Base-by-base conservation (phyloP, 2,888 invertebrate species). In the Anagyrus pseudococci region DNA sequence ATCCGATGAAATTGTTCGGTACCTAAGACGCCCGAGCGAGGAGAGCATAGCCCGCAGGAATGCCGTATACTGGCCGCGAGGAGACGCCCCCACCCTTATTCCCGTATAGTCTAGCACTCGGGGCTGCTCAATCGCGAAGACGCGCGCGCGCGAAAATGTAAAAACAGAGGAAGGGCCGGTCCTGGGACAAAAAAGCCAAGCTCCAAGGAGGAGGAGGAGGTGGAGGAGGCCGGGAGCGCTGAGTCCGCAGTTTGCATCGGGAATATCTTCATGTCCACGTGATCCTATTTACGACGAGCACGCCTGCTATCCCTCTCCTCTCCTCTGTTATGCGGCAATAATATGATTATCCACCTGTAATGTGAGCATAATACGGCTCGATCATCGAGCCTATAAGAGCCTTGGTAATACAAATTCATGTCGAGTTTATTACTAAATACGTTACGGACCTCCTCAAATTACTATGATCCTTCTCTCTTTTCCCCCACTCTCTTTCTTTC, bases 1-100 rank as follows among this genome's bases (percentile, higher is more conserved):
- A 49, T 47, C 25, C 58, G 70, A 72, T 72, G 68, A 67, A 68
- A 71, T 69, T 67, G 66, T 41, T 58, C 69, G 46, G 22, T 20
- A 2, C 15, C 3, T 46, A 13, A 17, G 7, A 2, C 7, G 17
- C 23, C 23, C 4, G 10, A 2, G 26, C 15, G 8, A n/a, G n/a
- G 6, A 29, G 29, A 15, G 56, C 62, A 64, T 68, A 64, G 43
- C 48, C 29, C n/a, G 46, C 25, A 54, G 50, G 46, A 49, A 46
- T 50, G 58, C 43, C n/a, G n/a, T n/a, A n/a, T n/a, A n/a, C n/a
- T n/a, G 40, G 13, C 4, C 55, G 22, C 1, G 13, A 15, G 15
- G 22, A n/a, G 47, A 13, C 23, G 8, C n/a, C 23, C 23, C 23
- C 19, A 13, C 25, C 23, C 15, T 33, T 22, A 7, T n/a, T n/a